phyloP scores from a whole-genome alignment of 2,113 vertebrate species.

The Rousettus leschenaultii region DNA sequence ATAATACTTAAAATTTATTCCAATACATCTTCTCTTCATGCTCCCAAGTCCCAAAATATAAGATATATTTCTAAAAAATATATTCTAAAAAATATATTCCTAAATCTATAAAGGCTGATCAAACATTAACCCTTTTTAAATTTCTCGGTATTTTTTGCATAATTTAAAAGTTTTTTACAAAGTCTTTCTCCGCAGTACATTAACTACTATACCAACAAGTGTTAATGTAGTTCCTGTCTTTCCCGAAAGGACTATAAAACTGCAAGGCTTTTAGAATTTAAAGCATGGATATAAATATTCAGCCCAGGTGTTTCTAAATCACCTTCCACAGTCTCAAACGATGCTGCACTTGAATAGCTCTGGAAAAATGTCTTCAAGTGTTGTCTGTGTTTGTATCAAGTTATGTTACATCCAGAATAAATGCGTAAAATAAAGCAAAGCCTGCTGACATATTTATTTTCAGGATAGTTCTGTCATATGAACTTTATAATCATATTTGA shows the following conservation, averaged over 20 bases:
- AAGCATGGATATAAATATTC: conserved; percentile 82
- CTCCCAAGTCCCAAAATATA: not conserved
- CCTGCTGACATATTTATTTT: conserved; percentile 80
- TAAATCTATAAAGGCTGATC: conserved; percentile 52
- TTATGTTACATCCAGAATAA: conserved; percentile 71
- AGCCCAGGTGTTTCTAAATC: conserved; percentile 84
- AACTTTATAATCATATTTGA: conserved; percentile 80
- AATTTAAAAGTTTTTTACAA: conserved; percentile 69
- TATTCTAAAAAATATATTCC: not conserved
- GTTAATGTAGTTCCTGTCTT: conserved; percentile 85
- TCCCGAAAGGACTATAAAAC: conserved; percentile 83
- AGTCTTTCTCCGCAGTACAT: conserved; percentile 79
- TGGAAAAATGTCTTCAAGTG: conserved; percentile 70
- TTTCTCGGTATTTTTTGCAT: conserved; percentile 61
- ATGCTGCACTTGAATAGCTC: conserved; percentile 71
- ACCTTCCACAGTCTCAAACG: conserved; percentile 76
- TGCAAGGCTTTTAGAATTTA: conserved; percentile 80
- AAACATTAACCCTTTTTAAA: conserved; percentile 52
- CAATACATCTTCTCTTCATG: not conserved
- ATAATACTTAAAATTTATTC: not conserved
- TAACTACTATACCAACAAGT: conserved; percentile 81
- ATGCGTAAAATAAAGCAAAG: conserved; percentile 78
- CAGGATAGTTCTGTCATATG: conserved; percentile 68
- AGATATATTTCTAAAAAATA: conserved; percentile 14
- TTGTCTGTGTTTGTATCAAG: conserved; percentile 69